phyloP scores from a whole-genome alignment of 2,888 invertebrate genomes.

The Pocota personata region DNA sequence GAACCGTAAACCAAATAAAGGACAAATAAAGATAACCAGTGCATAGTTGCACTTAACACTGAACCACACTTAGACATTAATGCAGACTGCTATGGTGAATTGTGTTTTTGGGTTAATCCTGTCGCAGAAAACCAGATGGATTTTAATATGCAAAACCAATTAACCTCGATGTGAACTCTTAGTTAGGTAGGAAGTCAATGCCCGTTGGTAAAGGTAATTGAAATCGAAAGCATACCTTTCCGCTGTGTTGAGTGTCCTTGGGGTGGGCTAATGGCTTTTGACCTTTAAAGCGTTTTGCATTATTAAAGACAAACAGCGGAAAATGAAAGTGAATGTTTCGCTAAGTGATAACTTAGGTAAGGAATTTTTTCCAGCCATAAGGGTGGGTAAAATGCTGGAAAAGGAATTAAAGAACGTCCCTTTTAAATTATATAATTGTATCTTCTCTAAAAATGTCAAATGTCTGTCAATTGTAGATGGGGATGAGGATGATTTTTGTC shows the following conservation, averaged over 20 bases:
- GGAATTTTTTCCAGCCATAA: neutral
- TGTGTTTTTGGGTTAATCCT: constrained; percentile 20
- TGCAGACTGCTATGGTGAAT: constrained; percentile 1
- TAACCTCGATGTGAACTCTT: constrained; percentile 32
- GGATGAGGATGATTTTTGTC: too few relatives aligned
- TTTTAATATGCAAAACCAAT: constrained; percentile 67
- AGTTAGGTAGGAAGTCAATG: constrained; percentile 20
- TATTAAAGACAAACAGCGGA: constrained; percentile 18
- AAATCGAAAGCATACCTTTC: constrained; percentile 48
- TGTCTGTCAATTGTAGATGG: neutral
- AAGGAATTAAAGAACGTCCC: neutral
- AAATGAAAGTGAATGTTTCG: constrained; percentile 4
- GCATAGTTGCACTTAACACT: constrained; percentile 21
- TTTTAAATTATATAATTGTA: neutral
- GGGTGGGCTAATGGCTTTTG: constrained; percentile 21
- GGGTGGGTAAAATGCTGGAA: neutral
- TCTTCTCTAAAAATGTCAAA: neutral
- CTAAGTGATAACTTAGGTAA: neutral
- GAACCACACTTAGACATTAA: neutral
- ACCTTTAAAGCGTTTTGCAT: constrained; percentile 23
- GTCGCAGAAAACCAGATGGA: neutral
- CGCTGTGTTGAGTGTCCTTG: constrained; percentile 20
- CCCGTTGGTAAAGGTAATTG: constrained; percentile 21
- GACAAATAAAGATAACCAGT: constrained; percentile 1
- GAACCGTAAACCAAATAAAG: neutral